Conservation (phyloP, 2,797 vertebrate genomes). For the Aulostomus chinensis region DNA sequence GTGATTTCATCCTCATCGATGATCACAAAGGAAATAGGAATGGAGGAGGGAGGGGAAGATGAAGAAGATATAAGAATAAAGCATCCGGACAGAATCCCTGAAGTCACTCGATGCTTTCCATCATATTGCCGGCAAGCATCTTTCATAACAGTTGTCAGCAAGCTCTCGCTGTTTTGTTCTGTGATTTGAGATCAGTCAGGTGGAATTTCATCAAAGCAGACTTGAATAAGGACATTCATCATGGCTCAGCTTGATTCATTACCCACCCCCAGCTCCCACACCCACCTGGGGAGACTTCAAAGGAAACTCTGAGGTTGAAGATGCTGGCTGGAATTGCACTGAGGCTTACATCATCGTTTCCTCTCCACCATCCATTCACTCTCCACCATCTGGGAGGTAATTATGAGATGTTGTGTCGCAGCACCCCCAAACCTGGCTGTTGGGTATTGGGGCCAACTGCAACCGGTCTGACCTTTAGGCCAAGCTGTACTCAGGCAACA, state of each 20-base stretch:
- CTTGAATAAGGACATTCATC: slow-evolving; percentile 64
- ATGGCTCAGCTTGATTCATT: slow-evolving; percentile 64
- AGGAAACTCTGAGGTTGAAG: slow-evolving; percentile 46
- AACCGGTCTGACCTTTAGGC: slow-evolving; percentile 4
- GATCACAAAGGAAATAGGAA: slow-evolving; percentile 29
- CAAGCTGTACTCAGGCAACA: no score
- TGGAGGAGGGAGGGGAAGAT: slow-evolving; percentile 8
- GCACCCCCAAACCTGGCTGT: not conserved
- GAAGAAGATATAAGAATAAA: slow-evolving; percentile 10
- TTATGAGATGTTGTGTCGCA: slow-evolving; percentile 1
- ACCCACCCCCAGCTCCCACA: slow-evolving; percentile 46
- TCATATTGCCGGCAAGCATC: slow-evolving; percentile 20
- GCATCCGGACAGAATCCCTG: slow-evolving; percentile 34
- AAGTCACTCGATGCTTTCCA: slow-evolving; percentile 24
- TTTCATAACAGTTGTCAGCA: slow-evolving; percentile 44
- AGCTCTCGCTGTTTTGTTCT: slow-evolving; percentile 50
- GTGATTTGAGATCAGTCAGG: slow-evolving; percentile 72
- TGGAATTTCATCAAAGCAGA: slow-evolving; percentile 70
- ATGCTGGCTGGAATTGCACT: slow-evolving; percentile 36
- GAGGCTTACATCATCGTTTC: slow-evolving; percentile 43
- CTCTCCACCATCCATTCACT: slow-evolving; percentile 14
- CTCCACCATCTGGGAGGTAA: slow-evolving; percentile 22
- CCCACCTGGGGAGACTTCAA: slow-evolving; percentile 57
- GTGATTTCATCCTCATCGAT: slow-evolving; percentile 40
- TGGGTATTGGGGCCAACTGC: slow-evolving; percentile 1